Evolutionary conservation across 2,113 vertebrate species (phyloP).

Genomic region (Oenanthe oenanthe): DNA sequence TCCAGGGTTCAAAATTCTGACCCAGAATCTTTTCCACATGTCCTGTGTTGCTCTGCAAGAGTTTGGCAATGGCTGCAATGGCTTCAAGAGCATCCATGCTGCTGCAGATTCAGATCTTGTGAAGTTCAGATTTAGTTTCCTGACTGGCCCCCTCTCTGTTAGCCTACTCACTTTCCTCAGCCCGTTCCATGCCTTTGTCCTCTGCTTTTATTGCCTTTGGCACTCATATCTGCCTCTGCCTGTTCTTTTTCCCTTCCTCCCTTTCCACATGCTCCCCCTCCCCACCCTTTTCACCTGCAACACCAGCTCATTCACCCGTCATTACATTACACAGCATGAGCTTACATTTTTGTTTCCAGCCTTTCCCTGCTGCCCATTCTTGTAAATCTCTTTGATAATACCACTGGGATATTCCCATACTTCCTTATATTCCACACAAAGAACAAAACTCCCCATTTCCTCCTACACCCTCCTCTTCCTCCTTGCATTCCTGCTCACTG

Average conservation of each 20-base stretch:
- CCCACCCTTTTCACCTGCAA: neutral
- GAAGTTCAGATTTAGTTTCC: neutral
- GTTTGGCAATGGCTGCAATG: too few relatives aligned
- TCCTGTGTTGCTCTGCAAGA: neutral
- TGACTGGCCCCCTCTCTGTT: neutral
- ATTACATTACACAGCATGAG: neutral
- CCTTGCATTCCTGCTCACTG: neutral
- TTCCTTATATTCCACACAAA: conserved; percentile 16
- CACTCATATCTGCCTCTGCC: fast-evolving
- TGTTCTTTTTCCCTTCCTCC: neutral
- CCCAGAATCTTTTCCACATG: neutral
- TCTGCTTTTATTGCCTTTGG: neutral
- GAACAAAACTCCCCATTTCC: neutral
- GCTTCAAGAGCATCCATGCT: neutral
- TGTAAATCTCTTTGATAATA: neutral
- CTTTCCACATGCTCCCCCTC: fast-evolving
- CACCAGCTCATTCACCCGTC: neutral
- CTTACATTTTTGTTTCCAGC: neutral
- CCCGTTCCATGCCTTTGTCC: neutral
- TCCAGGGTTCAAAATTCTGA: neutral
- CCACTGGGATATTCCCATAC: neutral
- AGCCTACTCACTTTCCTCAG: neutral
- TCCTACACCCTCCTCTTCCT: conserved; percentile 1
- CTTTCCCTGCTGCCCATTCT: neutral
- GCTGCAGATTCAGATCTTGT: neutral